Evolutionary conservation across 2,888 invertebrate species (phyloP).

Genomic region (Tachina lurida): DNA sequence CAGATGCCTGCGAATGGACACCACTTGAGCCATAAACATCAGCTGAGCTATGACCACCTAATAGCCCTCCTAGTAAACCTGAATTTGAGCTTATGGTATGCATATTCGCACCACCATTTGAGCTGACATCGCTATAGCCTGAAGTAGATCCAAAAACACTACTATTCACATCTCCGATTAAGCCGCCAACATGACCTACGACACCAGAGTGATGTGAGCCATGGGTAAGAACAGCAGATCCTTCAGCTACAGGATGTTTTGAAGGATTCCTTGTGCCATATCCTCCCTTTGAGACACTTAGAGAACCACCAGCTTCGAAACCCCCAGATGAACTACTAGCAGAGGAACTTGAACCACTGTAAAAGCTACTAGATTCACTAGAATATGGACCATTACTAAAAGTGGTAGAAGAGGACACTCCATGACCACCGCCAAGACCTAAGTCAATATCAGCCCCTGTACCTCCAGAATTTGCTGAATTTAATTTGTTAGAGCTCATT

Average conservation of each 20-base stretch:
- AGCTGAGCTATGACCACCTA: background rate
- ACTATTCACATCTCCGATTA: constrained; percentile 7
- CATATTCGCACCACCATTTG: background rate
- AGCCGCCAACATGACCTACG: background rate
- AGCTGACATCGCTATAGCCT: background rate
- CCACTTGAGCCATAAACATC: background rate
- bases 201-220: background rate
- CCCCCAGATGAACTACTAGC: background rate
- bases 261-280: background rate
- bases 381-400: no score
- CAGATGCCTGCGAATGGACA: constrained; percentile 13
- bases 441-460: constrained; percentile 18
- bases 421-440: constrained; percentile 29
- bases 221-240: background rate
- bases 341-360: background rate
- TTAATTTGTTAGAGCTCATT: background rate
- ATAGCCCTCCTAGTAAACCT: background rate
- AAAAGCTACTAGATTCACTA: no score
- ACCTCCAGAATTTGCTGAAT: background rate
- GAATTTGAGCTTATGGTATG: background rate
- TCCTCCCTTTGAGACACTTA: background rate
- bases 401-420: background rate
- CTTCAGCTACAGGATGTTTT: background rate
- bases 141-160: background rate
- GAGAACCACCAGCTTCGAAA: background rate